A percentile compares a stretch with the other conserved stretches of the same genome.
These are phyloP conservation scores for Dolichotis patagonum DNA, from an alignment of 2,113 vertebrate species.

Conservation along the genomic window DNA sequence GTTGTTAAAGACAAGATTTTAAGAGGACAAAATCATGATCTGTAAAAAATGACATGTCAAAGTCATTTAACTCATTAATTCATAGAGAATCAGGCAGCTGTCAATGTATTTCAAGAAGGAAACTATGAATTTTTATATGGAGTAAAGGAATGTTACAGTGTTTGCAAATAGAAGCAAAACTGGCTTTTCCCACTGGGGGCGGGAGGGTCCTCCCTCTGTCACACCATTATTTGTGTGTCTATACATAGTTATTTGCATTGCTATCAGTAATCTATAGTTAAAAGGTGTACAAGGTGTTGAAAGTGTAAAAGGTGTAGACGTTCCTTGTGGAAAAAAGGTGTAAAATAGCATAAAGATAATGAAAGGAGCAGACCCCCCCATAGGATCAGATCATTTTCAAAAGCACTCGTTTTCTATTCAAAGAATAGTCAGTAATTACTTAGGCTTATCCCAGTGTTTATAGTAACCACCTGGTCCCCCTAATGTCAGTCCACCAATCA, in stretches of 20 bases:
- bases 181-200: not conserved
- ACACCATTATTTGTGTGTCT: not conserved
- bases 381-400: not conserved
- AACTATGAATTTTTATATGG: not conserved
- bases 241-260: not conserved
- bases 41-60: not conserved
- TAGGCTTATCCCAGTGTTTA: not conserved
- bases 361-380: not conserved
- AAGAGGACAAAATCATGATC: not conserved
- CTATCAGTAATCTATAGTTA: not conserved
- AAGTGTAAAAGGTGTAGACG: too few relatives aligned
- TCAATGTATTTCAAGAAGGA: not conserved
- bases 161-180: conserved; percentile 1
- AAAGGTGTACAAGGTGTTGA: not conserved
- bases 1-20: conserved; percentile 27
- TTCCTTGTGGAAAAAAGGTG: too few relatives aligned
- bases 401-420: not conserved
- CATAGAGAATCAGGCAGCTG: not conserved
- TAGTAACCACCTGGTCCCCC: not conserved
- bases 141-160: not conserved
- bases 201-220: not conserved
- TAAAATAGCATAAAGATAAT: not conserved
- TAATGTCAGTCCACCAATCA: not conserved
- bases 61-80: not conserved
- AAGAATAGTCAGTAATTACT: not conserved